Evolutionary conservation across 2,113 vertebrate genomes (phyloP).

Genomic region (Falcunculus frontatus): DNA sequence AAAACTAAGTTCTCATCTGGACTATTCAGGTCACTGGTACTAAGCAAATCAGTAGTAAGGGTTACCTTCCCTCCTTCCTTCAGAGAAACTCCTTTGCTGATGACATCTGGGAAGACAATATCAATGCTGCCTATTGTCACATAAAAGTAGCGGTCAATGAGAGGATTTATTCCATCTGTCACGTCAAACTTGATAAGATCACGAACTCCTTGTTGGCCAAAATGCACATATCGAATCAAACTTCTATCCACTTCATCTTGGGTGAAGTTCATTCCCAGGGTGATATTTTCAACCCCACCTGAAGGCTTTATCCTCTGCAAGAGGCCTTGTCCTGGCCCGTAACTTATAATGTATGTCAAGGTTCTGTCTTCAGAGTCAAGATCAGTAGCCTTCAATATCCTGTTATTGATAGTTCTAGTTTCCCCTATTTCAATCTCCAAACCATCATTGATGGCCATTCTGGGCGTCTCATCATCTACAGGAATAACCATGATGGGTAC

Average conservation of each 20-base stretch:
- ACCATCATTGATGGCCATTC: conserved; percentile 92
- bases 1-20: conserved; percentile 93
- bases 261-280: conserved; percentile 91
- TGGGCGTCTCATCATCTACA: conserved; percentile 93
- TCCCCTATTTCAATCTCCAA: conserved; percentile 90
- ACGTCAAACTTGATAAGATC: conserved; percentile 97
- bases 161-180: conserved; percentile 89
- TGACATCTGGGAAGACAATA: conserved; percentile 89
- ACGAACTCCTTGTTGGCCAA: conserved; percentile 85
- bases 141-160: conserved; percentile 96
- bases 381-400: conserved; percentile 89
- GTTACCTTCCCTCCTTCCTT: conserved; percentile 91
- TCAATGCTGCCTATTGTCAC: conserved; percentile 87
- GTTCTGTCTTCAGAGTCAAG: conserved; percentile 89
- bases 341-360: conserved; percentile 83
- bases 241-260: conserved; percentile 89
- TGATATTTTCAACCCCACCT: conserved; percentile 82
- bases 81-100: conserved; percentile 92
- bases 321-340: conserved; percentile 85
- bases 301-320: conserved; percentile 75
- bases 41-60: conserved; percentile 93
- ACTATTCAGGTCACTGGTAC: conserved; percentile 93
- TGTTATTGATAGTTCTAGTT: conserved; percentile 80
- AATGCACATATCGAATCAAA: conserved; percentile 84
- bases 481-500: conserved; percentile 86